Base-by-base conservation (phyloP, 2,888 invertebrate species). In the Onthophagus sagittarius region DNA sequence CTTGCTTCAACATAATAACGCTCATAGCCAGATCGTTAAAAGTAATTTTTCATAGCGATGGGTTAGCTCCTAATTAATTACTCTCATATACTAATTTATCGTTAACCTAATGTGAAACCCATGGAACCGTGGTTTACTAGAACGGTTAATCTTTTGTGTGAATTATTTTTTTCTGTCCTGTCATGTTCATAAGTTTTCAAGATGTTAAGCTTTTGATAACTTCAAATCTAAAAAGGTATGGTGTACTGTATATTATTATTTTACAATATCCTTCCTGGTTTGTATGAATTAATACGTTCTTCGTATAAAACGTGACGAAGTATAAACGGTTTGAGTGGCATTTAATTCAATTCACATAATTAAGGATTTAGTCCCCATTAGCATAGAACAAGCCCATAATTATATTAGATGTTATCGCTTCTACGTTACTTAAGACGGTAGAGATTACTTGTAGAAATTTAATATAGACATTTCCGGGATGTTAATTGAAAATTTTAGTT, bases 331-430 rank as follows among this genome's bases (percentile, higher is more conserved):
- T 53, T 53, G 11, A 9, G 11, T 11, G 7, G 23, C 32, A 15
- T 67, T 67, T 67, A 67, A 67, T 67, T 67, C 15, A 23, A 9
- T 67, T 67, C 32, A 23, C 32, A 67, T 31, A 67, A 67, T 67
- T 67, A 67, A 67, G 67, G 67, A 15, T 67, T 67, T 67, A 67
- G 32, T 23, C 5, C 9, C 9, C 67, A 67, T 67, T 67, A 31
- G 23, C 67, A 67, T 67, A 67, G n/a, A 15, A 67, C 32, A 32
- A 67, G 39, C 39, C 67, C 32, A 23, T 67, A 67, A 67, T 67
- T 67, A 67, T 67, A n/a, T 67, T 23, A 31, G 67, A 67, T 67
- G 11, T 23, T 67, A 67, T 67, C 67, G 31, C n/a, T 67, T 67
- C 2, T 11, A 11, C 11, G 39, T 53, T 53, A 11, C 39, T 53